A percentile compares a stretch with the other conserved stretches of the same genome.
These are phyloP conservation scores for Opisthocomus hoazin DNA, from an alignment of 2,113 vertebrate genomes.

Conservation along the genomic window DNA sequence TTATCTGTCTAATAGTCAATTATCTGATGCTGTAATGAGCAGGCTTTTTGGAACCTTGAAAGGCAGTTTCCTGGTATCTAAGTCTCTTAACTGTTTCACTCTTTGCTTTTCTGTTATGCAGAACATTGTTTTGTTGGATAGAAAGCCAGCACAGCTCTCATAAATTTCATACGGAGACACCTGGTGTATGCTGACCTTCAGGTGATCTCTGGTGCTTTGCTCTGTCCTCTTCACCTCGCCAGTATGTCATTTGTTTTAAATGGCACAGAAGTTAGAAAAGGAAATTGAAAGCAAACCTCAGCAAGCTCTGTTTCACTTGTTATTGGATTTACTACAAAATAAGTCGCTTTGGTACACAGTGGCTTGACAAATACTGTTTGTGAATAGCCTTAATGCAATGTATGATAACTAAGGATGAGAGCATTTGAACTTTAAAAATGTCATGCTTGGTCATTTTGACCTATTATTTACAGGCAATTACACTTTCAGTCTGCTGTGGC, in stretches of 20 bases:
- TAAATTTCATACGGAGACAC: neutral
- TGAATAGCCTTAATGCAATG: neutral
- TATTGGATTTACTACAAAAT: constrained; percentile 8
- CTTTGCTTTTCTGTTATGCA: neutral
- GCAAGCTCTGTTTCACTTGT: neutral
- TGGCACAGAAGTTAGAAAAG: constrained; percentile 10
- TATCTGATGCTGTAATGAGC: constrained; percentile 17
- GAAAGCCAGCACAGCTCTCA: neutral
- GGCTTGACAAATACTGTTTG: constrained; percentile 30
- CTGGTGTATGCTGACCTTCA: constrained; percentile 23
- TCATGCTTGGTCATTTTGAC: constrained; percentile 27
- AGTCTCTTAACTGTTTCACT: neutral
- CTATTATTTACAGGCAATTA: constrained; percentile 47
- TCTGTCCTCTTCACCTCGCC: constrained; percentile 21
- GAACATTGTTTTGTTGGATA: neutral
- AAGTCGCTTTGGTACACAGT: neutral
- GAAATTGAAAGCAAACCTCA: constrained; percentile 28
- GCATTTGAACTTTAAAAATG: constrained; percentile 51
- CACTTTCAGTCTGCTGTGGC: neutral
- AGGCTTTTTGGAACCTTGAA: constrained; percentile 1
- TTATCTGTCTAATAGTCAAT: constrained; percentile 28
- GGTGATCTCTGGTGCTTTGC: constrained; percentile 2
- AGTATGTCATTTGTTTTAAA: constrained; percentile 11
- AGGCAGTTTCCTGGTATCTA: neutral
- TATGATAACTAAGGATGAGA: constrained; percentile 4